Conservation (phyloP, 2,888 invertebrate genomes). For the Eilema griseolum region DNA sequence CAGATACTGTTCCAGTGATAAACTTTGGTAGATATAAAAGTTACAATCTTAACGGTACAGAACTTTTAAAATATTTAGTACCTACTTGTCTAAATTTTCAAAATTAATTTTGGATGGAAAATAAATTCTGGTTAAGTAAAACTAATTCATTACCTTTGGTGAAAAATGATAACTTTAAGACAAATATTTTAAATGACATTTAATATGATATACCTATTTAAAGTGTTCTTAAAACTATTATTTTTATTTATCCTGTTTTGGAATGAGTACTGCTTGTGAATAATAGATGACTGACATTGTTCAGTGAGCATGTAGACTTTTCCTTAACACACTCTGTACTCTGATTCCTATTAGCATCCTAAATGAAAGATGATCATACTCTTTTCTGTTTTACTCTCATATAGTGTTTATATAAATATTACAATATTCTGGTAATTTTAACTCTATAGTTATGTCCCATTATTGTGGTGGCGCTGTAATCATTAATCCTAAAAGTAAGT, state of each 20-base stretch:
- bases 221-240: background rate
- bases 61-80: background rate
- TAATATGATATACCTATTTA: background rate
- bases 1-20: too few species aligned
- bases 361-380: conserved; percentile 43
- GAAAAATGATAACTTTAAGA: background rate
- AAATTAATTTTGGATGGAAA: background rate
- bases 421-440: conserved; percentile 30
- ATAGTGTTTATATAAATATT: conserved; percentile 26
- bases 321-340: conserved; percentile 21
- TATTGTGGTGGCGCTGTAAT: background rate
- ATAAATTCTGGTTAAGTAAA: background rate
- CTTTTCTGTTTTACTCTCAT: conserved; percentile 49
- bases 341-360: conserved; percentile 30
- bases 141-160: background rate
- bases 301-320: conserved; percentile 4
- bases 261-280: background rate
- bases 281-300: background rate
- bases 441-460: background rate
- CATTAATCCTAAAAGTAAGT: background rate
- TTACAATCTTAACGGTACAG: background rate
- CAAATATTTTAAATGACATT: background rate
- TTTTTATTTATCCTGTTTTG: conserved; percentile 3
- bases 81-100: background rate
- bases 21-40: too few species aligned